A percentile compares a stretch with the other conserved stretches of the same genome.
Conservation (phyloP, 2,888 invertebrate genomes). For the Eupithecia exiguata region DNA sequence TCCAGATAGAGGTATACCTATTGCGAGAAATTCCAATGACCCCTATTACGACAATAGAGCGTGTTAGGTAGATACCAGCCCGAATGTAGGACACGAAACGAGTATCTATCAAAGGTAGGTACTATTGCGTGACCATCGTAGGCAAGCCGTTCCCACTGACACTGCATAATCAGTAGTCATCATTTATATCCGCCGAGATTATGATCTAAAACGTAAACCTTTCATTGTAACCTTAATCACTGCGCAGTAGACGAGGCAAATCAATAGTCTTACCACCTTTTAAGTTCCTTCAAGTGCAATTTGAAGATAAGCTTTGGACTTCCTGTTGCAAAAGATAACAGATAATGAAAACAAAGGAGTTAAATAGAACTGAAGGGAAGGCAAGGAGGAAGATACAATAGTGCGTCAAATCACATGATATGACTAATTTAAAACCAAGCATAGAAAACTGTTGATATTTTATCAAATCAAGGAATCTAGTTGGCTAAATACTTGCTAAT, state of each 20-base stretch:
- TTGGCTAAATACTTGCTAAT: slow-evolving; percentile 38
- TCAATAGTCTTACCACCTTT: slow-evolving; percentile 27
- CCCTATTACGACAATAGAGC: slow-evolving; percentile 61
- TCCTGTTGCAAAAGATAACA: slow-evolving; percentile 51
- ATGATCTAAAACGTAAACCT: slow-evolving; percentile 34
- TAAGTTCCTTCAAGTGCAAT: slow-evolving; percentile 40
- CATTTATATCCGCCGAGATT: slow-evolving; percentile 44
- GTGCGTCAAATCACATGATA: not conserved
- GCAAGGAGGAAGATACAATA: not conserved
- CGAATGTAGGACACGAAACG: slow-evolving; percentile 52
- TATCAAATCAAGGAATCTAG: not conserved
- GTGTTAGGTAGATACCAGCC: slow-evolving; percentile 50
- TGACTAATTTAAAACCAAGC: not conserved
- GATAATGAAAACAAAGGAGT: not conserved
- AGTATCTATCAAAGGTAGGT: slow-evolving; percentile 33
- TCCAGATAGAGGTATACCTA: slow-evolving; percentile 32
- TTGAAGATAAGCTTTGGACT: slow-evolving; percentile 46
- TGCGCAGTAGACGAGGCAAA: slow-evolving; percentile 24
- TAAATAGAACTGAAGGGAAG: not conserved
- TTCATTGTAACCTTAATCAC: not conserved
- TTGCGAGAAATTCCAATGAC: slow-evolving; percentile 47
- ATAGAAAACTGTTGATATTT: not conserved
- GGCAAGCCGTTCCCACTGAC: slow-evolving; percentile 52
- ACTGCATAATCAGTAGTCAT: slow-evolving; percentile 50
- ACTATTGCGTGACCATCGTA: slow-evolving; percentile 61